phyloP scores from a whole-genome alignment of 2,113 vertebrate species.

The Vulpes lagopus region DNA sequence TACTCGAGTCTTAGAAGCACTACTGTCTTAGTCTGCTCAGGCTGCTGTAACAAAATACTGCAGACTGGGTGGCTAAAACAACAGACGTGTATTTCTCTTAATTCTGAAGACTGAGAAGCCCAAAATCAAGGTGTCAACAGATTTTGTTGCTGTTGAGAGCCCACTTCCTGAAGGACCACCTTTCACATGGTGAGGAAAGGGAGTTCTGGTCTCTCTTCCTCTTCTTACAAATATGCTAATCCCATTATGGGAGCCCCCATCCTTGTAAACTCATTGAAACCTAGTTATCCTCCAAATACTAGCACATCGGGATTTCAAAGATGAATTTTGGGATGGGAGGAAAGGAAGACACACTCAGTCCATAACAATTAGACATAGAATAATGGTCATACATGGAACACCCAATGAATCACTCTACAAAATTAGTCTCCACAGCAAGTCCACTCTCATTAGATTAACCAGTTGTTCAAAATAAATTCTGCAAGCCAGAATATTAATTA shows the following conservation, averaged over 20 bases:
- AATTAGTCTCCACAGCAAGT: neutral
- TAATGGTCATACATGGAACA: neutral
- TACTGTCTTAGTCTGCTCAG: neutral
- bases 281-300: neutral
- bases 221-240: neutral
- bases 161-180: neutral
- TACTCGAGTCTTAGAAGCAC: neutral
- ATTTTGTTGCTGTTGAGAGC: neutral
- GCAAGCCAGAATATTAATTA: neutral
- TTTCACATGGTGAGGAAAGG: neutral
- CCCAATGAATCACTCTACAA: neutral
- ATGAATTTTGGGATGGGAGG: neutral
- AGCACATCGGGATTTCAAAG: neutral
- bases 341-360: neutral
- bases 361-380: neutral
- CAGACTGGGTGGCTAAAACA: neutral
- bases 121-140: neutral
- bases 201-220: neutral
- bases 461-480: conserved; percentile 12
- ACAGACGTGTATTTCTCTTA: neutral
- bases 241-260: neutral
- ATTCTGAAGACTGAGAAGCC: neutral
- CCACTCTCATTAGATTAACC: conserved; percentile 13
- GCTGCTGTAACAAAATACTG: neutral
- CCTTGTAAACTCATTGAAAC: neutral